Evolutionary conservation across 2,113 vertebrate species (phyloP), one percentile per base, ranked within the genome.

Genomic region (Ochotona princeps): DNA sequence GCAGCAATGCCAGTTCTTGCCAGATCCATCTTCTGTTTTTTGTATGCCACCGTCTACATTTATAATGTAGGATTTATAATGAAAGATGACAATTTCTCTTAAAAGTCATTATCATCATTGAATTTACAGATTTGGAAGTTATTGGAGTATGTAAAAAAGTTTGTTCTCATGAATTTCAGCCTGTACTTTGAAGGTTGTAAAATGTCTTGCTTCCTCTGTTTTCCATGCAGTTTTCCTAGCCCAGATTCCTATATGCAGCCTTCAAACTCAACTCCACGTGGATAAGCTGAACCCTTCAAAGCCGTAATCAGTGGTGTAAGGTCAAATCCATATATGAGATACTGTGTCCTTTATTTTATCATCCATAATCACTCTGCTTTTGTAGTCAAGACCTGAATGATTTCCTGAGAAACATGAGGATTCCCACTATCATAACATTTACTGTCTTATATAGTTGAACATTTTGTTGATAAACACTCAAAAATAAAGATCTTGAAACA

Each of bases 61-160:
- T 75, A 83, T 44, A 44, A 44, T 44, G 38, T 44, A 44, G 38
- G 25, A 15, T 84, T 14, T 18, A 32, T 28, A 32, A 69, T 11
- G 11, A 72, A 83, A 12, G 2, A 0, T 3, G 14, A 32, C 1
- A 1, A 12, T 4, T n/a, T 83, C 38, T 44, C 15, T 35, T 61
- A 35, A 60, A 44, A 32, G 35, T 60, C 5, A 28, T 25, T 23
- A 44, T 38, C 23, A 11, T 63, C 10, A 14, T 57, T 88, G 44
- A 63, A 54, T 28, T 23, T 49, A 12, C 26, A 49, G 25, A 3
- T 44, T 60, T 44, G 32, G 38, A 63, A 18, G 32, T 38, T 23
- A 35, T 44, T 30, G 2, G 0, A 2, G 30, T 1, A 17, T 15
- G 7, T 7, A 65, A 35, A 9, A 44, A 67, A 25, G 0, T 12